Conservation (phyloP, 2,888 invertebrate species). For the Heteromyza rotundicornis region DNA sequence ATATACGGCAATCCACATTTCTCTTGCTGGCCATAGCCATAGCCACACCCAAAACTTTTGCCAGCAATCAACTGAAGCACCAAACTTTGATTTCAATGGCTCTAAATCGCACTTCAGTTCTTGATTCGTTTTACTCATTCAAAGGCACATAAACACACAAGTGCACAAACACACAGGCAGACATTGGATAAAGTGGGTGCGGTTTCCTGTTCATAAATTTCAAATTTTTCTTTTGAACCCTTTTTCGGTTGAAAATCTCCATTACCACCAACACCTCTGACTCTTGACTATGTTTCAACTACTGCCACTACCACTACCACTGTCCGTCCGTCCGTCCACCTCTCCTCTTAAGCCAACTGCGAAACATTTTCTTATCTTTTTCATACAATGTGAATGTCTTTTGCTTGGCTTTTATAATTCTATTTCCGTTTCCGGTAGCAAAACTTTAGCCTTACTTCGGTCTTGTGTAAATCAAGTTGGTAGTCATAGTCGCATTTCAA, state of each 20-base stretch:
- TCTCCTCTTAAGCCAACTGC: neutral
- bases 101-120: conserved; percentile 53
- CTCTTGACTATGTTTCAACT: neutral
- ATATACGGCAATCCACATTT: neutral
- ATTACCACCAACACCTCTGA: neutral
- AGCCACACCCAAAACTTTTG: conserved; percentile 21
- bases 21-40: neutral
- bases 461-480: conserved; percentile 40
- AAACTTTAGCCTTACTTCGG: conserved; percentile 29
- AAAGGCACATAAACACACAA: too few species aligned
- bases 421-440: conserved; percentile 53
- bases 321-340: neutral
- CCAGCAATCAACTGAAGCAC: conserved; percentile 49
- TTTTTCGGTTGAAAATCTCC: neutral
- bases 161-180: too few species aligned
- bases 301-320: neutral
- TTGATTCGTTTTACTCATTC: conserved; percentile 33
- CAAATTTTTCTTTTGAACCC: neutral
- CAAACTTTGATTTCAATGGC: conserved; percentile 54
- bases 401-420: conserved; percentile 54
- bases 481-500: neutral
- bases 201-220: conserved; percentile 58
- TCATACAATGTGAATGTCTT: conserved; percentile 45
- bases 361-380: conserved; percentile 20
- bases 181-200: conserved; percentile 36